Evolutionary conservation across 2,113 vertebrate species (phyloP), one percentile per base, ranked within the genome.

Genomic region (Seriola aureovittata): DNA sequence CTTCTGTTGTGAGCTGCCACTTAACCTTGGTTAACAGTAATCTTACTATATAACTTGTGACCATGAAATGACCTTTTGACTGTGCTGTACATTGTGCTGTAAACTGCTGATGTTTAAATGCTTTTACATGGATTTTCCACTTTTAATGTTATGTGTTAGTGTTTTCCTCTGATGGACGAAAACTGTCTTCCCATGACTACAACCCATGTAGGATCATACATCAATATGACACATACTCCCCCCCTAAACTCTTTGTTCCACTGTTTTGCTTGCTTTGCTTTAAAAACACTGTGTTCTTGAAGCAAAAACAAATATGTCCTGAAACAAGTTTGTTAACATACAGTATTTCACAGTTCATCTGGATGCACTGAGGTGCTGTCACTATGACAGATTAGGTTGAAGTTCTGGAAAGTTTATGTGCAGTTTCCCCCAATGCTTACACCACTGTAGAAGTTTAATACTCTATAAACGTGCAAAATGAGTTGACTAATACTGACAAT

Each of bases 241-340:
- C 64, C 62, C 8, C 21, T 50, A 62, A 70, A 16, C 42, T 32
- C 40, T 74, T 34, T 69, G 54, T 57, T 80, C 46, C 21, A 7
- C 36, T 50, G 12, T 21, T 78, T 55, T 75, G 36, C 55, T 55
- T 58, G 1, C 17, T 44, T 23, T 68, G 40, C 59, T 71, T 60
- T 23, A 73, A 80, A 74, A 59, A 42, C 11, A 36, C 9, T 0
- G 0, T 34, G 78, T 85, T 71, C 82, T 80, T 68, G 71, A 77
- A 77, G 40, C 46, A 29, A 64, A 79, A n/a, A 54, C 23, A 23
- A 36, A 57, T 74, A 19, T 72, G 64, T 63, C 42, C 34, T 50
- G 40, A 60, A 75, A 59, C 25, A 65, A 70, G 36, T 84, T 81
- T 76, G 46, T 77, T 64, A 59, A 40, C 40, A 16, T 42, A 29